phyloP scores from a whole-genome alignment of 2,797 vertebrate genomes.

The Labeo calbasu region DNA sequence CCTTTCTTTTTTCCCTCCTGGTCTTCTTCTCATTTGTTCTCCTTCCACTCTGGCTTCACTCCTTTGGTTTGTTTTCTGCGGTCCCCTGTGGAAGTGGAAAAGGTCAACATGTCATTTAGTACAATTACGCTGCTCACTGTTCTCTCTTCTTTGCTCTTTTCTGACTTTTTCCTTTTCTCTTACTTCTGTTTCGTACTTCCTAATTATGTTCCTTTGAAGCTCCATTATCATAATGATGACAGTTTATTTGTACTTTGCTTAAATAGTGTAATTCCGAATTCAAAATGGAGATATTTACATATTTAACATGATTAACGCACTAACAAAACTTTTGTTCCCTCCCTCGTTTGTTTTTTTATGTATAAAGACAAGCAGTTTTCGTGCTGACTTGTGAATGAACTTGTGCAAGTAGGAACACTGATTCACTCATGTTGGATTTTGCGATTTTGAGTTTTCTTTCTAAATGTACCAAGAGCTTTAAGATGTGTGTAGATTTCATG shows the following conservation, averaged over 20 bases:
- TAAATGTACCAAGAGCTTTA: conserved; percentile 79
- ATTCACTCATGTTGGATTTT: conserved; percentile 13
- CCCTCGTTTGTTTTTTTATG: neutral
- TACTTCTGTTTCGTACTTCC: conserved; percentile 36
- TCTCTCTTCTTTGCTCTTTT: conserved; percentile 43
- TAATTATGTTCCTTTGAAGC: neutral
- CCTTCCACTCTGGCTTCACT: conserved; percentile 9
- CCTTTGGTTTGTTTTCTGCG: conserved; percentile 35
- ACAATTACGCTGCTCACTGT: conserved; percentile 45
- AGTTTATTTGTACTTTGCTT: neutral
- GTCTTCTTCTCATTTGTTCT: conserved; percentile 8
- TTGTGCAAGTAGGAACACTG: conserved; percentile 1
- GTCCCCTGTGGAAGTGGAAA: conserved; percentile 27
- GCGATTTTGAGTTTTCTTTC: conserved; percentile 57
- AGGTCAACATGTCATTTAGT: conserved; percentile 39
- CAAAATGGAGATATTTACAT: neutral
- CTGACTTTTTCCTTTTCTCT: conserved; percentile 37
- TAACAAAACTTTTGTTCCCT: conserved; percentile 5
- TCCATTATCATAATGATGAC: conserved; percentile 5
- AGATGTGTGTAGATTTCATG: conserved; percentile 79
- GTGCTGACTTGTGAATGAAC: conserved; percentile 8
- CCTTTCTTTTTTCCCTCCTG: conserved; percentile 7
- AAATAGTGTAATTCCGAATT: neutral
- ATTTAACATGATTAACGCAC: conserved; percentile 27
- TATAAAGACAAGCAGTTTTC: neutral